Evolutionary conservation across 1,140 invertebrate genomes (phyloP).

Genomic region (Drosophila biarmipes): DNA sequence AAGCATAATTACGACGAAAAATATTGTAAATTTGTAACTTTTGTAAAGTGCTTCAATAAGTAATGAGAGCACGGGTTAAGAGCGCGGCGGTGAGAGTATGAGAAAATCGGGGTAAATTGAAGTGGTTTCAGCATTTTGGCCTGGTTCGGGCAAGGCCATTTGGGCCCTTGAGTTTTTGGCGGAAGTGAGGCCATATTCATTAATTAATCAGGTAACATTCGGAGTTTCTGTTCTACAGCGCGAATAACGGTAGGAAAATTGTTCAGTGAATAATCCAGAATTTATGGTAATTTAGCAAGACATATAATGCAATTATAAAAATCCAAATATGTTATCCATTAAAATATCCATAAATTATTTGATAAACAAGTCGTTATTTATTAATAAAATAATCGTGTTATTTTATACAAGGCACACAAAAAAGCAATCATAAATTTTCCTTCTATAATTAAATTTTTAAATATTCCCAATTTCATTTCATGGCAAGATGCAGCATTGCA

Average conservation of each 20-base stretch:
- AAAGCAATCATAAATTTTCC: background rate
- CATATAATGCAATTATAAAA: too few species aligned
- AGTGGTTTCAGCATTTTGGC: conserved; percentile 55
- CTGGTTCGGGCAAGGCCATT: conserved; percentile 48
- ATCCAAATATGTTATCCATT: too few species aligned
- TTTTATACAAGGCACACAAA: background rate
- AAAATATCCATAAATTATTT: too few species aligned
- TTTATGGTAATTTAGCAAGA: too few species aligned
- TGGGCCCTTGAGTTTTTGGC: conserved; percentile 14
- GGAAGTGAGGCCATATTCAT: conserved; percentile 8
- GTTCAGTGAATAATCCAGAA: too few species aligned
- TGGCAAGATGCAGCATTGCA: background rate
- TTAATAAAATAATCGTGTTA: background rate
- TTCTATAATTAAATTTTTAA: conserved; percentile 1
- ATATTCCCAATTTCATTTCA: background rate
- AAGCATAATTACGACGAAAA: conserved; percentile 67
- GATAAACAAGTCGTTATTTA: background rate
- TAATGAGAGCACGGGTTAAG: conserved; percentile 56
- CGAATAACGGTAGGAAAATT: background rate
- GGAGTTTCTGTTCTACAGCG: conserved; percentile 2
- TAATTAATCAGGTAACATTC: conserved; percentile 30
- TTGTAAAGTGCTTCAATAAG: conserved; percentile 72
- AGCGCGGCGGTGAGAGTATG: conserved; percentile 3
- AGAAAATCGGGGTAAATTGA: conserved; percentile 21
- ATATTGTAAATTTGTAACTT: conserved; percentile 70